A percentile compares a stretch with the other conserved stretches of the same genome.
Evolutionary conservation across 2,113 vertebrate species (phyloP).

Genomic region (Lasiurus cinereus): DNA sequence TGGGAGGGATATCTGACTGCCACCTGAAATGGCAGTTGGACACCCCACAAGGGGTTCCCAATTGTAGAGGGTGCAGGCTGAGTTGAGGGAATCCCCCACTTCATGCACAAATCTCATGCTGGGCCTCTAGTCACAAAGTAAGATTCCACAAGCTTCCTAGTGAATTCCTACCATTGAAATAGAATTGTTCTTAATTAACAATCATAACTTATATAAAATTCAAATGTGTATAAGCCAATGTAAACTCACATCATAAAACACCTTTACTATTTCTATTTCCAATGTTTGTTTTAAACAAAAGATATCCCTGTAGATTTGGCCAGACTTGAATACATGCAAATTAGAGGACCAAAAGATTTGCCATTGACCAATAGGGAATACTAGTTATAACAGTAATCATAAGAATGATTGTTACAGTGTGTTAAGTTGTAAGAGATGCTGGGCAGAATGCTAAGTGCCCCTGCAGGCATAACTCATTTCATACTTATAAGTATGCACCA

Average conservation of each 20-base stretch:
- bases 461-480: neutral
- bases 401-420: neutral
- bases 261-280: neutral
- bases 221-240: neutral
- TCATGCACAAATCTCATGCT: too few species aligned
- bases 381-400: neutral
- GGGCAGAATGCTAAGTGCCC: neutral
- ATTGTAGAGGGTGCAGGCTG: too few species aligned
- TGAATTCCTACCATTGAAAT: slow-evolving; percentile 12
- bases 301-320: neutral
- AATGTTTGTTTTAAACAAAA: slow-evolving; percentile 54
- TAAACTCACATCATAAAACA: neutral
- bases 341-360: neutral
- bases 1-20: too few species aligned
- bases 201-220: neutral
- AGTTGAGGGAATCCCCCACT: too few species aligned
- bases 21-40: too few species aligned
- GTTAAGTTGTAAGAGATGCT: neutral
- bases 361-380: neutral
- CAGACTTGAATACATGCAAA: neutral
- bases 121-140: neutral
- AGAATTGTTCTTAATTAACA: neutral
- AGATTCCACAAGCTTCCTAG: neutral
- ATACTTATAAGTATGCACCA: neutral
- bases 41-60: too few species aligned